These are phyloP conservation scores for Colius striatus DNA, from an alignment of 2,113 vertebrate species.

Conservation along the genomic window DNA sequence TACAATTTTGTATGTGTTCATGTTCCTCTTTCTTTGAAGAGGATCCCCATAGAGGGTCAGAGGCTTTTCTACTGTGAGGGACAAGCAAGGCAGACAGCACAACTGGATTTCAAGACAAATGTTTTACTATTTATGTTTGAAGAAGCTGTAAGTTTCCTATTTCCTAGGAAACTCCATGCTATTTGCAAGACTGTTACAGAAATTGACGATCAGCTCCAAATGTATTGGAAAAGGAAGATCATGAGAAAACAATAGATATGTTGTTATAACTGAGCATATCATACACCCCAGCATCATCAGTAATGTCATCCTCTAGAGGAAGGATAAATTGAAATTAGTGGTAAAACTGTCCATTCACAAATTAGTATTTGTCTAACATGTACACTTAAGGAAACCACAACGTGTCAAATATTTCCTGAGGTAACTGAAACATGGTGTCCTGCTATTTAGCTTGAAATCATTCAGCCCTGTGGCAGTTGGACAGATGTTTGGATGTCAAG, in stretches of 20 bases:
- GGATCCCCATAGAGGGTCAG: not conserved
- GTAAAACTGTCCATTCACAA: not conserved
- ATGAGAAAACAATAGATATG: not conserved
- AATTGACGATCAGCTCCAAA: not conserved
- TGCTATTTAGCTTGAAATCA: not conserved
- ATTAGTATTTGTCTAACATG: not conserved
- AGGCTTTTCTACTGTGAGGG: conserved; percentile 7
- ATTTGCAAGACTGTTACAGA: not conserved
- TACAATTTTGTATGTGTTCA: conserved; percentile 30
- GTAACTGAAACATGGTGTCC: not conserved
- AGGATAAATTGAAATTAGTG: not conserved
- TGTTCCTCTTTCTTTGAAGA: conserved; percentile 45
- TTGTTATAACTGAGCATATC: not conserved
- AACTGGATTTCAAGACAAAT: conserved; percentile 41
- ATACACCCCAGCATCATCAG: not conserved
- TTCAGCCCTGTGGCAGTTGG: not conserved
- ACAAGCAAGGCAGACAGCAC: not conserved
- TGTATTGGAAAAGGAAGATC: not conserved
- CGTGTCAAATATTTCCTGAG: not conserved
- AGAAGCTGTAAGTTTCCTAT: not conserved
- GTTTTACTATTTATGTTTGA: not conserved
- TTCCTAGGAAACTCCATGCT: not conserved
- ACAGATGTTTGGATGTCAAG: not conserved
- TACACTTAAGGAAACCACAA: not conserved
- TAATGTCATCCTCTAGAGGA: not conserved